Evolutionary conservation across 2,797 vertebrate genomes (phyloP).

Genomic region (Aratinga solstitialis): DNA sequence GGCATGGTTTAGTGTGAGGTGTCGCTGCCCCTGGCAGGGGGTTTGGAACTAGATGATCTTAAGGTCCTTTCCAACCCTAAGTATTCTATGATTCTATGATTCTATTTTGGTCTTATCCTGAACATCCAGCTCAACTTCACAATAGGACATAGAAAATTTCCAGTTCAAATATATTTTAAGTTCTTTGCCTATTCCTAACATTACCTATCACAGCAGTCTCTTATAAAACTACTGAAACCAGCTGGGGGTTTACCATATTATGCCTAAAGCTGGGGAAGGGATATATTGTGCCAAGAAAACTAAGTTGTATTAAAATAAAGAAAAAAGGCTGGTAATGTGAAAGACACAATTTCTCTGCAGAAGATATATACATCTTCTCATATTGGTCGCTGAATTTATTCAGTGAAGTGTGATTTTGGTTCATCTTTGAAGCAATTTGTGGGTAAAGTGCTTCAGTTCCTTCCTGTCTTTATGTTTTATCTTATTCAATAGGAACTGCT

Average conservation of each 20-base stretch:
- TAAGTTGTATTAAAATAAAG: neutral
- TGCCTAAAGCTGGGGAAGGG: neutral
- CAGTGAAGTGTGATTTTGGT: neutral
- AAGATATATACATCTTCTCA: neutral
- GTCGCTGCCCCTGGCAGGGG: too few species aligned
- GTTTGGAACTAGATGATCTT: too few species aligned
- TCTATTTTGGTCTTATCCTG: neutral
- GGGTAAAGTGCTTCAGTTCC: neutral
- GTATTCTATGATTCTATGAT: too few species aligned
- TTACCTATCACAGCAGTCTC: neutral
- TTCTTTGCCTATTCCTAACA: neutral
- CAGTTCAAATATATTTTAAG: neutral
- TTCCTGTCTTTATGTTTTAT: neutral
- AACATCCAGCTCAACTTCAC: neutral
- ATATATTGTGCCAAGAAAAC: neutral
- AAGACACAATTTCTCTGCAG: neutral
- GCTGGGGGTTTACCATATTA: neutral
- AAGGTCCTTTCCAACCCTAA: too few species aligned
- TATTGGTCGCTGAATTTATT: neutral
- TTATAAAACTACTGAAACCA: fast-evolving
- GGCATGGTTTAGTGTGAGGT: too few species aligned
- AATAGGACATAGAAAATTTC: neutral
- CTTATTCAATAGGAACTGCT: neutral
- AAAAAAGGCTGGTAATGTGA: neutral
- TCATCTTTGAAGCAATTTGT: neutral